phyloP scores from a whole-genome alignment of 2,113 vertebrate species.

The Charina bottae region DNA sequence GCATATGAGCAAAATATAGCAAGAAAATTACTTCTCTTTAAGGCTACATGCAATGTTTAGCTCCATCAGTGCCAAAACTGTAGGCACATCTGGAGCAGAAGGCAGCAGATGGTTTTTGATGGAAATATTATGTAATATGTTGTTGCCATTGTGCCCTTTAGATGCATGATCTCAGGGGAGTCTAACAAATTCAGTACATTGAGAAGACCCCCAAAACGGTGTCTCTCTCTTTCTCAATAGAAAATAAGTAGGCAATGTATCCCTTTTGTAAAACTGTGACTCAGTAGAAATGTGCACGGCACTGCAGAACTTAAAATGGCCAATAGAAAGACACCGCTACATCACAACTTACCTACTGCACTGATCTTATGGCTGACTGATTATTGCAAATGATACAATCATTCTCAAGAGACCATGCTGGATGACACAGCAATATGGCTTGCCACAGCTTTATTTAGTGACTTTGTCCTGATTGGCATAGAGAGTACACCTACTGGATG shows the following conservation, averaged over 20 bases:
- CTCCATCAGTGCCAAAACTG: background rate
- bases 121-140: background rate
- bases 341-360: constrained; percentile 34
- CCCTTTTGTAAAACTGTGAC: constrained; percentile 20
- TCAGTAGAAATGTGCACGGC: constrained; percentile 35
- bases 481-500: constrained; percentile 54
- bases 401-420: constrained; percentile 37
- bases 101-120: background rate
- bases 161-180: background rate
- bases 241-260: constrained; percentile 21
- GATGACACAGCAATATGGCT: constrained; percentile 59
- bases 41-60: background rate
- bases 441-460: constrained; percentile 56
- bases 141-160: constrained; percentile 23
- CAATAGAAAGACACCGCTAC: constrained; percentile 2
- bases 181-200: constrained; percentile 27
- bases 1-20: background rate
- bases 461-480: constrained; percentile 49
- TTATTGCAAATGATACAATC: constrained; percentile 53
- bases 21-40: constrained; percentile 30
- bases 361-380: constrained; percentile 43
- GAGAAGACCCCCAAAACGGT: constrained; percentile 5
- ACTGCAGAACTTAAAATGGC: constrained; percentile 46
- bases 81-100: constrained; percentile 19
- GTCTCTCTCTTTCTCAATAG: constrained; percentile 7